Evolutionary conservation across 1,140 invertebrate species (phyloP).

Genomic region (Hyles euphorbiae): DNA sequence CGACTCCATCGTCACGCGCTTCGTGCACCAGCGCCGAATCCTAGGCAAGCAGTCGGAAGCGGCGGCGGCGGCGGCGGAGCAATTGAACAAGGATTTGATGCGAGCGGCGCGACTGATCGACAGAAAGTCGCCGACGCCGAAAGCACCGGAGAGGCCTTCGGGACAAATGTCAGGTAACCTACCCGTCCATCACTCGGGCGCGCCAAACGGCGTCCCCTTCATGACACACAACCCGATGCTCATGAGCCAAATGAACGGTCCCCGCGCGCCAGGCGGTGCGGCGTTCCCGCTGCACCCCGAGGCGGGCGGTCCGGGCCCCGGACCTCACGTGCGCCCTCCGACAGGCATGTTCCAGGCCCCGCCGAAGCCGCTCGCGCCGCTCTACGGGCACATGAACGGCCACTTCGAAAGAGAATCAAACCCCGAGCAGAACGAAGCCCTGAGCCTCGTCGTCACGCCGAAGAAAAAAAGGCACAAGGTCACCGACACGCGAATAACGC

Average conservation of each 20-base stretch:
- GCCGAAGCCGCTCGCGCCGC: constrained; percentile 81
- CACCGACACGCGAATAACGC: constrained; percentile 96
- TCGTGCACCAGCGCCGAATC: constrained; percentile 86
- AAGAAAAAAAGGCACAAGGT: constrained; percentile 98
- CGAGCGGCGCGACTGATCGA: constrained; percentile 87
- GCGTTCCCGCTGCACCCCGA: constrained; percentile 71
- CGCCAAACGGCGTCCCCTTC: constrained; percentile 63
- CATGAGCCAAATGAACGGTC: constrained; percentile 71
- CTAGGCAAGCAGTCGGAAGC: constrained; percentile 85
- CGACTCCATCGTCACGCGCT: constrained; percentile 90
- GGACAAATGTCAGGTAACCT: constrained; percentile 78
- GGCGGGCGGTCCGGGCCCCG: constrained; percentile 77
- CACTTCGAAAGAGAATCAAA: constrained; percentile 81
- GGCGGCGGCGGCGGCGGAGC: constrained; percentile 84
- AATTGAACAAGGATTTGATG: constrained; percentile 88
- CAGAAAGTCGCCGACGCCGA: constrained; percentile 89
- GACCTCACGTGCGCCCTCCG: constrained; percentile 82
- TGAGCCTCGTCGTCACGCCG: constrained; percentile 93
- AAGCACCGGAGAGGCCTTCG: constrained; percentile 81
- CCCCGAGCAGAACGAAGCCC: constrained; percentile 94
- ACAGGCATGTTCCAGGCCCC: constrained; percentile 89
- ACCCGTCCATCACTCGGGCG: constrained; percentile 69
- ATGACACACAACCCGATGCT: constrained; percentile 62
- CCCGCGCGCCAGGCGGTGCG: constrained; percentile 73
- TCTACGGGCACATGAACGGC: constrained; percentile 80